Evolutionary conservation across 2,888 invertebrate genomes (phyloP), one percentile per base, ranked within the genome.

Genomic region (Zygaena filipendulae): DNA sequence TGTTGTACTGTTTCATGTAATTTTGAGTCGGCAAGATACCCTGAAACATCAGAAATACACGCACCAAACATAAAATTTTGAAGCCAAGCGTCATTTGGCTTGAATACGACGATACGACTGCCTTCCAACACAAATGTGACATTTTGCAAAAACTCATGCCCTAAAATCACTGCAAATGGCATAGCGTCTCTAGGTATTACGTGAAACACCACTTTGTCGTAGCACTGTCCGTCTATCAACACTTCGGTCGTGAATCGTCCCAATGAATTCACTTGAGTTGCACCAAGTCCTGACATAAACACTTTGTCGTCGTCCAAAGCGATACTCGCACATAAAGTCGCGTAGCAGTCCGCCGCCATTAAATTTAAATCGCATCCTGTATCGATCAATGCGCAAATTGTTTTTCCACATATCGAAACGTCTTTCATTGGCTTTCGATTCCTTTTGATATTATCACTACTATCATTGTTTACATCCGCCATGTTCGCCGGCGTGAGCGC

Each of bases 341-440:
- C 4, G 16, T 16, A 16, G 7, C 4, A 16, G 5, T 16, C 21
- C 25, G 21, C 13, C 8, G 28, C 14, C 10, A 35, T 29, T 23
- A 31, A 26, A 26, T 31, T 31, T 3, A 35, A 8, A 9, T 31
- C 35, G 25, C 31, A 29, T 23, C 31, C 35, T 2, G 32, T 24
- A 16, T 35, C 35, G 13, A 35, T 24, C 27, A 35, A 29, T 13
- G 14, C 8, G 20, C 22, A 12, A 7, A 27, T 23, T 10, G 11
- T 23, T 13, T 21, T 19, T 7, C 29, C 26, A 23, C 28, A 22
- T 21, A 32, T 30, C 26, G 28, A 9, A 7, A 36, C 11, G n/a
- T 10, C 14, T 33, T 33, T 33, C 20, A 36, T 29, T n/a, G n/a
- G n/a, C n/a, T n/a, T n/a, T n/a, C n/a, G n/a, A n/a, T n/a, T n/a